Percentiles rank a stretch among this genome's conserved stretches.
phyloP scores from a whole-genome alignment of 2,113 vertebrate species.

The Gorilla gorilla region DNA sequence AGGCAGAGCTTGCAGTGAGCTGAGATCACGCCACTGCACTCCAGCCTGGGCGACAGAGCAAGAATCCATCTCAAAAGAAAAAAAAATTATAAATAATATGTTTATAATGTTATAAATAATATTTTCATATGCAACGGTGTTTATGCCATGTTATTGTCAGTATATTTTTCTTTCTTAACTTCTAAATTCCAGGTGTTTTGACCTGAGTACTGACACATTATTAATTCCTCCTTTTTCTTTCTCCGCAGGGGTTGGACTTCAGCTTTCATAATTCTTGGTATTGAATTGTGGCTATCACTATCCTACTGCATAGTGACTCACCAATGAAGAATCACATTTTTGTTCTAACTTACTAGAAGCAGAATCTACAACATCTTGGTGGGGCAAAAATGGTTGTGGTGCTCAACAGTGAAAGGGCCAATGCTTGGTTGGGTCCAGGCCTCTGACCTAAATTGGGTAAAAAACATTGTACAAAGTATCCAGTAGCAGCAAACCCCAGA shows the following conservation, averaged over 20 bases:
- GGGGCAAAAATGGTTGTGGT: not conserved
- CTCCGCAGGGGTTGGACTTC: rapidly evolving
- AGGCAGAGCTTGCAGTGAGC: too few relatives aligned
- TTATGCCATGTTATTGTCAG: not conserved
- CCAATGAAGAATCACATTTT: not conserved
- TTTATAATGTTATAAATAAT: not conserved
- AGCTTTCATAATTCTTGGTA: not conserved
- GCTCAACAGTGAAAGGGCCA: not conserved
- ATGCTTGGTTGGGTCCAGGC: too few relatives aligned
- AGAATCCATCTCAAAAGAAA: too few relatives aligned
- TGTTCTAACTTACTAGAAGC: not conserved
- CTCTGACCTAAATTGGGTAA: not conserved
- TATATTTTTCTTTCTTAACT: not conserved
- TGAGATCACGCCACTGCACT: too few relatives aligned
- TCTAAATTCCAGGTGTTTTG: not conserved
- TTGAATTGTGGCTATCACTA: not conserved
- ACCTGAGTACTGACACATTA: not conserved
- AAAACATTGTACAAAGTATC: not conserved
- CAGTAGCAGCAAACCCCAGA: not conserved
- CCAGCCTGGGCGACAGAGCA: too few relatives aligned
- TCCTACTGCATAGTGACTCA: not conserved
- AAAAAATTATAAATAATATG: not conserved
- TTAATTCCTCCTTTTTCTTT: not conserved
- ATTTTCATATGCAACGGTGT: not conserved
- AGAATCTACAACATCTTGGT: not conserved